phyloP scores from a whole-genome alignment of 2,797 vertebrate genomes.

The Coracias cyanogaster region DNA sequence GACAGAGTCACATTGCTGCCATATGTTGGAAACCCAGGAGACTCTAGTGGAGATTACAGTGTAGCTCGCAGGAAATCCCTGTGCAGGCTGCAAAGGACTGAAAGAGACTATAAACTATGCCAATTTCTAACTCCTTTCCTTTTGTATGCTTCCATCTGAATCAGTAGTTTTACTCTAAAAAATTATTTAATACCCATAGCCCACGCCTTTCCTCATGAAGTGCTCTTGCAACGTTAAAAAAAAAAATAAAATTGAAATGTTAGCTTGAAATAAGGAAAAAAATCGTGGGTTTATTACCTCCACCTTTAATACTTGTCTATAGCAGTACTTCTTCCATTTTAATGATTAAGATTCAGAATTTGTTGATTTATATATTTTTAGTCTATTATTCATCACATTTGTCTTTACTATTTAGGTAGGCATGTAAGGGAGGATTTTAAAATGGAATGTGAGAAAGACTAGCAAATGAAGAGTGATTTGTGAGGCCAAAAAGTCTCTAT shows the following conservation, averaged over 20 bases:
- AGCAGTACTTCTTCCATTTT: neutral
- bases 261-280: neutral
- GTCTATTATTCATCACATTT: neutral
- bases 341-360: neutral
- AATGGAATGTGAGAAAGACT: neutral
- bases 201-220: neutral
- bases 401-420: neutral
- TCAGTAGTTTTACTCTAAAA: neutral
- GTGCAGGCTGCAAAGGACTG: neutral
- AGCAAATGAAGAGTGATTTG: neutral
- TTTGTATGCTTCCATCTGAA: neutral
- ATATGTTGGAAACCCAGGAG: conserved; percentile 1
- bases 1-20: neutral
- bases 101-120: neutral
- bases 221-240: neutral
- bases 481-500: neutral
- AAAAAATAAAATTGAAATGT: neutral
- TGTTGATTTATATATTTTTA: neutral
- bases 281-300: neutral
- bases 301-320: neutral
- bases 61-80: neutral
- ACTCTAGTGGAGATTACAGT: neutral
- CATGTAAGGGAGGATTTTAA: neutral
- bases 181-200: neutral
- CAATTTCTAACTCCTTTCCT: neutral